A percentile compares a stretch with the other conserved stretches of the same genome.
Conservation (phyloP, 2,888 invertebrate genomes). For the Suillia variegata region DNA sequence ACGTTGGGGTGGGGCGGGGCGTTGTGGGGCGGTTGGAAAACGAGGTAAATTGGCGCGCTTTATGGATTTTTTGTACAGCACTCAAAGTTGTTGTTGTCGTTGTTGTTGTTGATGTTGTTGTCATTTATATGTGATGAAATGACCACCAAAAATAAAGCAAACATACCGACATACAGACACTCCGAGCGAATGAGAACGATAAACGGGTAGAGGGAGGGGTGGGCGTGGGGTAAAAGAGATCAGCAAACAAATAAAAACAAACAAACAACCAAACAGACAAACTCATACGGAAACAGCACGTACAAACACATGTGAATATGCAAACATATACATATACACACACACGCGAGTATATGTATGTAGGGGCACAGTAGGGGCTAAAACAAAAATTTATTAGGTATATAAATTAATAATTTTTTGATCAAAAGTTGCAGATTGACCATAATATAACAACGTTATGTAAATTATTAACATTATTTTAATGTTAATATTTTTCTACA, state of each 20-base stretch:
- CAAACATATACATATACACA: neutral
- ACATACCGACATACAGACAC: neutral
- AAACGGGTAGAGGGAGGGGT: no score
- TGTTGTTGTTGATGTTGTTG: neutral
- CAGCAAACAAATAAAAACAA: neutral
- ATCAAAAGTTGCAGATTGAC: no score
- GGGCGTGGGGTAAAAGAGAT: no score
- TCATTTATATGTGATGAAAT: neutral
- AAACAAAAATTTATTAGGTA: no score
- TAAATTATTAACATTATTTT: no score
- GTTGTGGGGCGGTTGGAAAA: neutral
- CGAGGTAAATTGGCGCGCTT: neutral
- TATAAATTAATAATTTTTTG: no score
- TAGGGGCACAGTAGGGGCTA: no score
- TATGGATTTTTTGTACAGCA: neutral
- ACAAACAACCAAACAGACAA: no score
- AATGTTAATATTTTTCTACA: no score
- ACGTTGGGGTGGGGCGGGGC: neutral
- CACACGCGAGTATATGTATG: no score
- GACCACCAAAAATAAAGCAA: neutral
- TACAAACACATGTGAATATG: neutral
- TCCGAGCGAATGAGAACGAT: neutral
- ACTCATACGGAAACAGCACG: neutral
- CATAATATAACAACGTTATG: no score
- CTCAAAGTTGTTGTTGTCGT: neutral